Conservation (phyloP, 2,797 vertebrate genomes). For the Macrochelys suwanniensis region DNA sequence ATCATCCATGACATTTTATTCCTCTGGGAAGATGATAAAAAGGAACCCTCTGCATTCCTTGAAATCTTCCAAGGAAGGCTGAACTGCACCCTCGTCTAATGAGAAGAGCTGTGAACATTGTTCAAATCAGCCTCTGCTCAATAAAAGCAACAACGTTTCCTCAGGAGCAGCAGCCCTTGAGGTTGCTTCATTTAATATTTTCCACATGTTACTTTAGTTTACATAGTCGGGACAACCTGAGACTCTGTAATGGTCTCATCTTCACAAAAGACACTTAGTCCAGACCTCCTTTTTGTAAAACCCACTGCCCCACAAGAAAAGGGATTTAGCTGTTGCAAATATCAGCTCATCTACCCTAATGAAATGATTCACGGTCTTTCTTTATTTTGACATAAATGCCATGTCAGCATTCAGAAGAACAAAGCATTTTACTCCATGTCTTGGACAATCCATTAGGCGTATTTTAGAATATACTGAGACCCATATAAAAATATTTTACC, state of each 20-base stretch:
- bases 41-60: neutral
- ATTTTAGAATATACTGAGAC: conserved; percentile 9
- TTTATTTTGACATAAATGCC: conserved; percentile 23
- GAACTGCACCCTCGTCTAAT: neutral
- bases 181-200: neutral
- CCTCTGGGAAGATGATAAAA: neutral
- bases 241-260: neutral
- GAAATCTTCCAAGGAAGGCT: neutral
- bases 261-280: neutral
- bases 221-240: neutral
- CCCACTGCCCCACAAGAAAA: neutral
- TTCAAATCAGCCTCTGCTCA: neutral
- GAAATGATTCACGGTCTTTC: conserved; percentile 24
- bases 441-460: neutral
- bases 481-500: neutral
- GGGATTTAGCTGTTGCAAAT: conserved; percentile 22
- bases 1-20: neutral
- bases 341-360: neutral
- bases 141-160: neutral
- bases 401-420: neutral
- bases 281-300: neutral
- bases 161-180: neutral
- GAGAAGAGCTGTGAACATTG: neutral
- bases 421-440: neutral
- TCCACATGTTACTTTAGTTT: neutral